A percentile compares a stretch with the other conserved stretches of the same genome.
Conservation (phyloP, 2,797 vertebrate genomes). For the Pelochelys cantorii region DNA sequence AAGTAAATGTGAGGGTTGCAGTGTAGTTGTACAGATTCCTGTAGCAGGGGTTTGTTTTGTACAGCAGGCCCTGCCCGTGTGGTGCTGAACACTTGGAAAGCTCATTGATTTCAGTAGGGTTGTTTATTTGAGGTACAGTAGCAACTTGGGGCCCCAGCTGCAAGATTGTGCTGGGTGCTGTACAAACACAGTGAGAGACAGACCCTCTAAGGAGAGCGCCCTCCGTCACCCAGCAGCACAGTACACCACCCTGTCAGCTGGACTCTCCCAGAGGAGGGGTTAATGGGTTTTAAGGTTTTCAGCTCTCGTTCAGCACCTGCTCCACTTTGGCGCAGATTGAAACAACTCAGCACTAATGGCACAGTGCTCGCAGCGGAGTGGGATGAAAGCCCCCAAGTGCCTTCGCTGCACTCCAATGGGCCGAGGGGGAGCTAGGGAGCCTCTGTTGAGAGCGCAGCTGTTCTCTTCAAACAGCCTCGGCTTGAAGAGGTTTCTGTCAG, state of each 20-base stretch:
- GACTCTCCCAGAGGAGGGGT: not conserved
- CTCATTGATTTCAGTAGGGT: not conserved
- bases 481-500: not conserved
- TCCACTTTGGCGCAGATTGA: not conserved
- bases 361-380: fast-evolving
- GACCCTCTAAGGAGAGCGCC: not conserved
- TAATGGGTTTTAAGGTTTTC: not conserved
- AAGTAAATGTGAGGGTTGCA: not conserved
- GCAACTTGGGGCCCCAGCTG: not conserved
- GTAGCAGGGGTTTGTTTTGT: not conserved
- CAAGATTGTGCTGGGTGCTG: fast-evolving
- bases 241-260: not conserved
- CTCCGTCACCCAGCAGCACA: slow-evolving; percentile 36
- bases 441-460: not conserved
- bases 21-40: not conserved
- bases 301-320: fast-evolving
- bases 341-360: not conserved
- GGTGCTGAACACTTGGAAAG: not conserved
- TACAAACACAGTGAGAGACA: not conserved
- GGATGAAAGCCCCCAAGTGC: fast-evolving
- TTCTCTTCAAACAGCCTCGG: not conserved
- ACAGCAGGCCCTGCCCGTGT: not conserved
- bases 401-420: not conserved
- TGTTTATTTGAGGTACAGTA: not conserved
- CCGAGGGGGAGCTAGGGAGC: not conserved